A percentile compares a stretch with the other conserved stretches of the same genome.
phyloP scores from a whole-genome alignment of 1,140 invertebrate genomes.

The Rhizoglyphus robini region DNA sequence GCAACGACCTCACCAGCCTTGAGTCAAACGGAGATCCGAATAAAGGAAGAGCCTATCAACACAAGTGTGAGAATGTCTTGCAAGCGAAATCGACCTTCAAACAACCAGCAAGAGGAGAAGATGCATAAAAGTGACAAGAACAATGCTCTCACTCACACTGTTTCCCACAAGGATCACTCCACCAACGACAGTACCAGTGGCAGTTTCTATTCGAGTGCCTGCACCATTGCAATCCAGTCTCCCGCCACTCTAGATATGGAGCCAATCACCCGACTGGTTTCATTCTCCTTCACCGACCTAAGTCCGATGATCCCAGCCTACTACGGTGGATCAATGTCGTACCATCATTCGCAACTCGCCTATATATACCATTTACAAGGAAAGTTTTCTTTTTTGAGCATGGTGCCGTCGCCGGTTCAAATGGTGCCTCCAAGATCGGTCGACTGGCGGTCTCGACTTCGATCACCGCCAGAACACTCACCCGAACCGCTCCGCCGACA shows the following conservation, averaged over 20 bases:
- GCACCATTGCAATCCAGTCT: not conserved
- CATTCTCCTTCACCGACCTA: conserved; percentile 14
- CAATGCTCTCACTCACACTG: not conserved
- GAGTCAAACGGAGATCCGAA: not conserved
- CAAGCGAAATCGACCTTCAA: not conserved
- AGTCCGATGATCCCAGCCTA: conserved; percentile 18
- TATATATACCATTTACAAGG: not conserved
- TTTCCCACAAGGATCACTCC: not conserved
- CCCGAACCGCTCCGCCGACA: not conserved
- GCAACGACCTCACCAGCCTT: conserved; percentile 14
- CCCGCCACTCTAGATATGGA: conserved; percentile 2
- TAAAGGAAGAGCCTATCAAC: not conserved
- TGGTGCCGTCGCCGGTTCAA: not conserved
- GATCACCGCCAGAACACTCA: not conserved
- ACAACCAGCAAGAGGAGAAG: not conserved
- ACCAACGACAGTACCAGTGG: not conserved
- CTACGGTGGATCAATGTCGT: conserved; percentile 13
- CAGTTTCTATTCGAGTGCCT: not conserved
- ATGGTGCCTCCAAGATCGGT: too few species aligned
- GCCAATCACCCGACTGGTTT: conserved; percentile 14
- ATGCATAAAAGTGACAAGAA: not conserved
- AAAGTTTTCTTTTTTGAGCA: conserved; percentile 2
- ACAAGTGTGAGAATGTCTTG: not conserved
- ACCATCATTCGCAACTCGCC: conserved; percentile 7
- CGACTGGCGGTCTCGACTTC: not conserved